A percentile compares a stretch with the other conserved stretches of the same genome.
Evolutionary conservation across 2,113 vertebrate species (phyloP).

Genomic region (Solenodon paradoxus): DNA sequence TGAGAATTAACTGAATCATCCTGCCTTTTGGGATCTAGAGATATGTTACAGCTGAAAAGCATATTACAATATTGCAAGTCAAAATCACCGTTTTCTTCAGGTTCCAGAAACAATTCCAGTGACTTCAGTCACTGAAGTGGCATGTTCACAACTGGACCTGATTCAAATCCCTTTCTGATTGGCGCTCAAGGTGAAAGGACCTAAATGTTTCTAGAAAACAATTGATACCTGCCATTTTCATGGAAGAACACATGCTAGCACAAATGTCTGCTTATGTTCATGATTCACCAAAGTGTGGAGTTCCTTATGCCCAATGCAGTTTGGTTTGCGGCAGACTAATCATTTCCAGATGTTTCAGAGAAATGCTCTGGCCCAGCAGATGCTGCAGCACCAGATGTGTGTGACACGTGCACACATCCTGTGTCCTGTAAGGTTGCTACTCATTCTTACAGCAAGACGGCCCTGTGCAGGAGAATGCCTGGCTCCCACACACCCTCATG

Average conservation of each 20-base stretch:
- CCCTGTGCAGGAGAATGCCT: background rate
- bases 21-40: background rate
- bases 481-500: background rate
- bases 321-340: slow-evolving; percentile 57
- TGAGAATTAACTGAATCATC: background rate
- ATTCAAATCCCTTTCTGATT: background rate
- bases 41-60: background rate
- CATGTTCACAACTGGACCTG: background rate
- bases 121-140: background rate
- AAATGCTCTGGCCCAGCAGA: slow-evolving; percentile 54
- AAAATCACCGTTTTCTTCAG: background rate
- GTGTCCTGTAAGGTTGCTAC: background rate
- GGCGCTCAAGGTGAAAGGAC: background rate
- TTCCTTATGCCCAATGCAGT: slow-evolving; percentile 50
- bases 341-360: slow-evolving; percentile 68
- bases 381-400: slow-evolving; percentile 40
- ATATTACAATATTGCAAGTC: background rate
- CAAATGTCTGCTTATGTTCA: slow-evolving; percentile 2
- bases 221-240: background rate
- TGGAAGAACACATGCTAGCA: rapidly evolving
- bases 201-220: background rate
- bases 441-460: background rate
- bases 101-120: background rate
- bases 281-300: slow-evolving; percentile 29
- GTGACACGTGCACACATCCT: background rate